These are phyloP conservation scores for Sialia sialis DNA, from an alignment of 2,113 vertebrate species.

Conservation along the genomic window DNA sequence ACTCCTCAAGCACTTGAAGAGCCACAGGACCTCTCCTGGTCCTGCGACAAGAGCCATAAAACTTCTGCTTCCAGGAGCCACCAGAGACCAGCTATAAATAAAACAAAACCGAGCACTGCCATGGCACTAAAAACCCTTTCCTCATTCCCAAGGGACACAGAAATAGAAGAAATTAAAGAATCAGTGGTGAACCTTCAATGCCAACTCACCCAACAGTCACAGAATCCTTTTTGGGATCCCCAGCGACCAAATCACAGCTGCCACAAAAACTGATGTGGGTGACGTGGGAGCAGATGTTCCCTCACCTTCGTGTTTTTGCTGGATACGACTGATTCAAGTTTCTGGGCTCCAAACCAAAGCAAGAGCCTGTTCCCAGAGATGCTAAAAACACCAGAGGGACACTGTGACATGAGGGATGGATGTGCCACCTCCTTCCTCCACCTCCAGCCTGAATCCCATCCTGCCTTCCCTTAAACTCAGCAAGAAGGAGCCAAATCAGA, in stretches of 20 bases:
- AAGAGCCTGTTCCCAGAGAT: not conserved
- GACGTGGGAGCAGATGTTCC: not conserved
- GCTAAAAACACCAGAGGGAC: not conserved
- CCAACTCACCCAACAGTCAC: not conserved
- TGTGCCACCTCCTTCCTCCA: not conserved
- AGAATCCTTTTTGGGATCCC: not conserved
- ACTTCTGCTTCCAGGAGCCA: not conserved
- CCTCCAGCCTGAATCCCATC: not conserved
- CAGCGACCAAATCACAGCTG: not conserved
- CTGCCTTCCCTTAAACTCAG: not conserved
- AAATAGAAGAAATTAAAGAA: not conserved
- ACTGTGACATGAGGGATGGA: accelerated
- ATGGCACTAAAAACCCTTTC: not conserved
- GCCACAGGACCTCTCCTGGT: not conserved
- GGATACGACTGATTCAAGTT: not conserved
- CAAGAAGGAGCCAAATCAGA: not conserved
- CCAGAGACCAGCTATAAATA: accelerated
- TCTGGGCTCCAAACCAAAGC: not conserved
- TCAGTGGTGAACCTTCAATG: not conserved
- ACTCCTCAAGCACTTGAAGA: not conserved
- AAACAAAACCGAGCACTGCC: not conserved
- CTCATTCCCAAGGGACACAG: not conserved
- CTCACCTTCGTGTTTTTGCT: not conserved
- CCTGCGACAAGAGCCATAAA: not conserved
- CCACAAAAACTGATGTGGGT: not conserved